Evolutionary conservation across 2,113 vertebrate species (phyloP).

Genomic region (Leiothrix lutea): DNA sequence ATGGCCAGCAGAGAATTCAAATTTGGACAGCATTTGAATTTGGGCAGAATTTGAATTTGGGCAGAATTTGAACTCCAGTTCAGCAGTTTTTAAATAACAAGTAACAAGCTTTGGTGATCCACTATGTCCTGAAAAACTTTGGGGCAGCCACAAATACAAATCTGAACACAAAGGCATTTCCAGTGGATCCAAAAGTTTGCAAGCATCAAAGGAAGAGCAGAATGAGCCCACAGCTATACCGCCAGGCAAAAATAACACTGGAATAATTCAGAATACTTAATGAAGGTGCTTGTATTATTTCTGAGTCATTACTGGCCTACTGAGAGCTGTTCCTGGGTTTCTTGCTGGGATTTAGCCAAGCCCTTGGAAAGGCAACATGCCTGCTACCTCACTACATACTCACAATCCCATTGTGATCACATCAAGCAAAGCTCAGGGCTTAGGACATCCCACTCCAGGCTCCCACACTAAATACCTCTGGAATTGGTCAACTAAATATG

Average conservation of each 20-base stretch:
- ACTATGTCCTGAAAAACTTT: not conserved
- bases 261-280: not conserved
- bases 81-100: not conserved
- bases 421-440: not conserved
- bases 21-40: not conserved
- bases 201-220: not conserved
- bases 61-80: not conserved
- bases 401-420: not conserved
- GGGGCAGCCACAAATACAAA: not conserved
- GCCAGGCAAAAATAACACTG: not conserved
- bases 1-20: not conserved
- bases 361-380: not conserved
- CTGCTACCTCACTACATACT: not conserved
- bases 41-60: not conserved
- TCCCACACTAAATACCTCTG: not conserved
- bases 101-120: not conserved
- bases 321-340: not conserved
- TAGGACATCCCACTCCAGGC: rapidly evolving
- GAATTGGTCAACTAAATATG: not conserved
- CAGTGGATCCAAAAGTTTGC: not conserved
- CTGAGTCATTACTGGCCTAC: not conserved
- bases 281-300: not conserved
- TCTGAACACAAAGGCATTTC: not conserved
- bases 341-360: not conserved
- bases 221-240: not conserved